These are phyloP conservation scores for Falco punctatus DNA, from an alignment of 2,113 vertebrate species.

Conservation along the genomic window DNA sequence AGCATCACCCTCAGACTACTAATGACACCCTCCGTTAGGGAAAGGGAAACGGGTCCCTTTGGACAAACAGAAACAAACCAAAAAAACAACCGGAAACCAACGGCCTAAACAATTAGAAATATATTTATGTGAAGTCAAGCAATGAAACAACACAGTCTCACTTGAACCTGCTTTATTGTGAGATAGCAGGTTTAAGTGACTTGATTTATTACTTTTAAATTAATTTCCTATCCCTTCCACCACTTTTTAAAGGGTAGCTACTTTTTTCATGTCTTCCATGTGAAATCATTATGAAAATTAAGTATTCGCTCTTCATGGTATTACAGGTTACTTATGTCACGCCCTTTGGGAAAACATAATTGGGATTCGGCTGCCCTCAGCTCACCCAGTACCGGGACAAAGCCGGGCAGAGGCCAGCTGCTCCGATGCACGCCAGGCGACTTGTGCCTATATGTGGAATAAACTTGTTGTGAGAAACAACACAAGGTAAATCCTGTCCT, in stretches of 20 bases:
- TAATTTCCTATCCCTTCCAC: not conserved
- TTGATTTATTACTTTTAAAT: not conserved
- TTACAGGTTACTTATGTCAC: not conserved
- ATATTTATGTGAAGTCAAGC: not conserved
- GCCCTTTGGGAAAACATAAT: not conserved
- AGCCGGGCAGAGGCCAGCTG: conserved; percentile 19
- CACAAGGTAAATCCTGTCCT: not conserved
- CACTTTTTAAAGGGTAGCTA: not conserved
- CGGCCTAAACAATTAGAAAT: not conserved
- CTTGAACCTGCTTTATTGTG: not conserved
- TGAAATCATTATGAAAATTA: conserved; percentile 15
- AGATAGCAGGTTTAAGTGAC: not conserved
- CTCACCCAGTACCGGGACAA: not conserved
- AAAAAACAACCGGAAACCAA: not conserved
- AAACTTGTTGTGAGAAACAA: not conserved
- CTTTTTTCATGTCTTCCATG: not conserved
- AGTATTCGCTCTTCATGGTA: not conserved
- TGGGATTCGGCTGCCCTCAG: conserved; percentile 38
- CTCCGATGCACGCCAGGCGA: not conserved
- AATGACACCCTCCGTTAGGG: not conserved
- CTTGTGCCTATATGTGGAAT: not conserved
- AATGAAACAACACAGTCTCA: not conserved
- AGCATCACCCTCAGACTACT: not conserved
- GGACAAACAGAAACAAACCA: not conserved
- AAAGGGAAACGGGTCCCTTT: not conserved